Evolutionary conservation across 2,113 vertebrate species (phyloP).

Genomic region (Lucifuga dentata): DNA sequence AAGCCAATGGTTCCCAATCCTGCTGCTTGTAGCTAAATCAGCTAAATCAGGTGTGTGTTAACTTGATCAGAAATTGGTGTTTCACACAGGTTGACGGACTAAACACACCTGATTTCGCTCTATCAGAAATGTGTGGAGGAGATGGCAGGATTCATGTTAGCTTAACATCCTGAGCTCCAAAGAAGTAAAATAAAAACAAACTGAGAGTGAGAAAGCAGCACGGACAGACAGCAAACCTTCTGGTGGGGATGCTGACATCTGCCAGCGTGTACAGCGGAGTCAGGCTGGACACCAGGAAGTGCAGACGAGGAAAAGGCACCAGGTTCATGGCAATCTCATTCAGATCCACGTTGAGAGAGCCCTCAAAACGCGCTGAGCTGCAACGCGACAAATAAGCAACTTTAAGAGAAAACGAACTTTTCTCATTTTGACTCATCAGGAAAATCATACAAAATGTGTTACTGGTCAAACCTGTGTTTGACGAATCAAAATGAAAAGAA

Average conservation of each 20-base stretch:
- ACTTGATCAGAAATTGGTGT: no score
- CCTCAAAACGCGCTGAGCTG: slow-evolving; percentile 96
- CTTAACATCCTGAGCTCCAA: slow-evolving; percentile 17
- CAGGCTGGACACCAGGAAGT: slow-evolving; percentile 95
- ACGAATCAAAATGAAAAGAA: no score
- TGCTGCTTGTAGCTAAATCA: no score
- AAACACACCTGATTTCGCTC: no score
- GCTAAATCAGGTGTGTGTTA: no score
- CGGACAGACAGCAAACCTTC: slow-evolving; percentile 82
- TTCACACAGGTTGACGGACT: no score
- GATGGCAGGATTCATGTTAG: slow-evolving; percentile 2
- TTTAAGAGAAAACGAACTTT: not conserved
- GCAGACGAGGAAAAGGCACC: slow-evolving; percentile 95
- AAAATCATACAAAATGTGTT: no score
- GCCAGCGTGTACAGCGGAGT: slow-evolving; percentile 93
- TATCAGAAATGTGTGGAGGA: not conserved
- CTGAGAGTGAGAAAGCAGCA: slow-evolving; percentile 24
- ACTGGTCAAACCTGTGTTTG: no score
- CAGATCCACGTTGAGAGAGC: slow-evolving; percentile 97
- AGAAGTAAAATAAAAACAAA: slow-evolving; percentile 26
- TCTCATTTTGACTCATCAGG: no score
- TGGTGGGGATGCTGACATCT: slow-evolving; percentile 88
- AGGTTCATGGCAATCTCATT: slow-evolving; percentile 98
- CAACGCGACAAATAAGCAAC: slow-evolving; percentile 25
- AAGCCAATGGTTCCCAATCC: no score